Base-by-base conservation (phyloP, 1,140 invertebrate species). In the Cardiocondyla obscurior region DNA sequence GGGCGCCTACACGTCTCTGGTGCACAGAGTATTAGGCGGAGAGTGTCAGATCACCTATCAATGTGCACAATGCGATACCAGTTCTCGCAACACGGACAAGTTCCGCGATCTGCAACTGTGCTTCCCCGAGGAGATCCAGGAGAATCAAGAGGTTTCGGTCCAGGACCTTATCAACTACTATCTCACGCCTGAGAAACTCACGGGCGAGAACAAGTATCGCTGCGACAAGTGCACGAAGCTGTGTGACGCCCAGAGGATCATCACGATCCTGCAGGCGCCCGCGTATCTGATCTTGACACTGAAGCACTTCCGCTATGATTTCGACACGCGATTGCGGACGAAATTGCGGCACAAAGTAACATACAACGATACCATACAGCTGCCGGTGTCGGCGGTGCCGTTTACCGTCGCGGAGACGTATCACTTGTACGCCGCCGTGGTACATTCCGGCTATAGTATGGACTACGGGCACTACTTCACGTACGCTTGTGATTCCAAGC, bases 401-500 rank as follows among this genome's bases (percentile, higher is more conserved):
- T 89, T 70, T 72, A 88, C 57, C 5, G 22, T 85, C 3, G 87
- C 92, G 7, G 94, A 95, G 22, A 92, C 93, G 6, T 98, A 98
- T 90, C 94, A 95, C 10, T 90, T 98, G 0, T 97, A 97, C 89
- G 97, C 97, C 0, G 97, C 97, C 0, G 97, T 98, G 0, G 96
- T 98, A 0, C 97, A 98, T 91, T 96, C 96, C 0, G 97, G 98
- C 2, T 96, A 95, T 14, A 97, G 96, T 51, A 96, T 97, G 84
- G 97, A 98, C 89, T 96, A 96, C 5, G 97, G 97, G 0, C 97
- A 98, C 91, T 98, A 98, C 91, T 98, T 97, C 89, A 97, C 97
- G 0, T 96, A 97, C 86, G 97, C 97, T 0, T 95, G 96, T 36
- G 96, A 97, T 89, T 92, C 93, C 3, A 94, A 95, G 25, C 94